Evolutionary conservation across 2,888 invertebrate genomes (phyloP), one percentile per base, ranked within the genome.

Genomic region (Sminthurinus aureus): DNA sequence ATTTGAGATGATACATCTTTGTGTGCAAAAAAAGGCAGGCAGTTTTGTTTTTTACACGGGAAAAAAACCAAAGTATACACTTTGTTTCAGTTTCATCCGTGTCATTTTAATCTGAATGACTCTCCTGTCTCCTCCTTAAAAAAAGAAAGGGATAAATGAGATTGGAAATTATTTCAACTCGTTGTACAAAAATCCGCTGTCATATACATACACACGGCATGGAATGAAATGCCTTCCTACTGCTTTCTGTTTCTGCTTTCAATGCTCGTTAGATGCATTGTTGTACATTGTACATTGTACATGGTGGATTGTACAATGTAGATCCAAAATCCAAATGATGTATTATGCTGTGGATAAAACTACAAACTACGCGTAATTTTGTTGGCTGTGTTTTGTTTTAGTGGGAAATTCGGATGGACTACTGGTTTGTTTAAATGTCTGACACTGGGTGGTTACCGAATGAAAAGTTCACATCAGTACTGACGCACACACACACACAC

Each of bases 31-130:
- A 38, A 38, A n/a, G n/a, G n/a, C n/a, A n/a, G n/a, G n/a, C 9
- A 15, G 1, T 58, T 18, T 58, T 58, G 2, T 58, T 58, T 18
- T 58, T 58, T 58, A 2, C 58, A 3, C 58, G 4, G 15, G 2
- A 58, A 58, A 58, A 13, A 15, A 58, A 6, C 0, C 2, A 58
- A 13, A 58, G 58, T 15, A 18, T 58, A 58, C 58, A 58, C 58
- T 38, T 38, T 38, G 58, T 58, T 58, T 58, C 58, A 18, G 22
- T 80, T 71, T 79, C 69, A 24, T 79, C 22, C 69, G 26, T 80
- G 80, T 80, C 80, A 80, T 80, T 73, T 79, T 69, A 58, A 66
- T 66, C 26, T 79, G 38, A 67, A 80, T 80, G 80, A 71, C 80
- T 80, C 71, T 71, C 71, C 58, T 80, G 71, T 24, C 80, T 73